Evolutionary conservation across 2,113 vertebrate species (phyloP), one percentile per base, ranked within the genome.

Genomic region (Lophius piscatorius): DNA sequence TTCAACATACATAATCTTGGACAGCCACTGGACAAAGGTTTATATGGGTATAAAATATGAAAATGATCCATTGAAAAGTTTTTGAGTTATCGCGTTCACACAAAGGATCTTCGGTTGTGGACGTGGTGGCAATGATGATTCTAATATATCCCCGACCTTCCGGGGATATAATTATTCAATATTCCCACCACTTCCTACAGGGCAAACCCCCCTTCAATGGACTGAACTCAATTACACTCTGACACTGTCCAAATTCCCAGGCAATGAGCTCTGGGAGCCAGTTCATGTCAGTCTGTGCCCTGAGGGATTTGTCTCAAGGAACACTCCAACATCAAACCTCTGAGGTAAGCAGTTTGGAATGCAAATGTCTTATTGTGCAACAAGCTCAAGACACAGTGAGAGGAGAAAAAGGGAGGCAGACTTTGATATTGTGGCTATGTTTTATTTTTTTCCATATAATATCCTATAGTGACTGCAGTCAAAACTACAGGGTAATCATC

Each of bases 161-260:
- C 16, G 17, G 20, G 46, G 18, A 20, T 6, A 14, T 59, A 55
- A 55, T 63, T 20, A 34, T 69, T 58, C 13, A 35, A 21, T 6
- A 59, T 40, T 11, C 68, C 48, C 24, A 34, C 40, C 40, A 55
- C 49, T 45, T 57, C 40, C 65, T 67, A 22, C 36, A 47, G 56
- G 45, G 57, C 61, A 46, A 36, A 41, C 21, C 31, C 48, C 13
- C 51, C 24, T 35, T 48, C 35, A 49, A 36, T 63, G 45, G 23
- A 55, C n/a, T 70, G 55, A 84, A 83, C 70, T 85, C 70, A 83
- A 64, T 88, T 86, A 81, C 81, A 78, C 80, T 70, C 60, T 39
- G 68, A 26, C 7, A 18, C 73, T 78, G 82, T 84, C 82, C 72
- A 60, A 74, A 63, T 85, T 87, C 72, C 78, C 42, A 71, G 34